A percentile compares a stretch with the other conserved stretches of the same genome.
Evolutionary conservation across 2,888 invertebrate species (phyloP).

Genomic region (Abrostola triplasia): DNA sequence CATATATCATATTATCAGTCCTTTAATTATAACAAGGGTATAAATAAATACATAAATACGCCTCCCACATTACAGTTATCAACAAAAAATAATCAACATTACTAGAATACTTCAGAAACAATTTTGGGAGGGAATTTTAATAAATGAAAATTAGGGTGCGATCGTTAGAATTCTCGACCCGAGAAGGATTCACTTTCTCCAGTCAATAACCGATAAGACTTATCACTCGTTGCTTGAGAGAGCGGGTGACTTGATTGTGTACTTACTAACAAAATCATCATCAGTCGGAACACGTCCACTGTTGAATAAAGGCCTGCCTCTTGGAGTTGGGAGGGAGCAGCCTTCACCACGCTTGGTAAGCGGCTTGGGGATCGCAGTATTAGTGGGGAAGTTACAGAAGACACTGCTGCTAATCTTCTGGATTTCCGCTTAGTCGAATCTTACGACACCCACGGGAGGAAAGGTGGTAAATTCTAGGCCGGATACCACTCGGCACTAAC

Average conservation of each 20-base stretch:
- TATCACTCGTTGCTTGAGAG: conserved; percentile 43
- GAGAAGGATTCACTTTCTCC: conserved; percentile 66
- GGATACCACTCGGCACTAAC: no score
- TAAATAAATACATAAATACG: conserved; percentile 23
- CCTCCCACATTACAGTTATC: conserved; percentile 37
- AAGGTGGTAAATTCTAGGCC: no score
- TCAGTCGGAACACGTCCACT: no score
- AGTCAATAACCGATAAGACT: conserved; percentile 69
- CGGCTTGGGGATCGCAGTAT: no score
- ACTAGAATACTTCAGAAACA: conserved; percentile 58
- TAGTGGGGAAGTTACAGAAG: no score
- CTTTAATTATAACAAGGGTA: conserved; percentile 1
- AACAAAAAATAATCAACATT: conserved; percentile 56
- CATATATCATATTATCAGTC: not conserved
- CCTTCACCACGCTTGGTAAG: no score
- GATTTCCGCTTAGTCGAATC: no score
- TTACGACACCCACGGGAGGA: no score
- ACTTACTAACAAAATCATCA: no score
- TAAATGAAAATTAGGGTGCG: conserved; percentile 77
- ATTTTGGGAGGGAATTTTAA: conserved; percentile 68
- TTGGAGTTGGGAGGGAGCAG: no score
- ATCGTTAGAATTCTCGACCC: conserved; percentile 74
- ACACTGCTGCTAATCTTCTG: no score
- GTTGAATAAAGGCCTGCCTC: no score
- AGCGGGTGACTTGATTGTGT: conserved; percentile 18